phyloP scores from a whole-genome alignment of 1,140 invertebrate species.

The Ceratina japonica region DNA sequence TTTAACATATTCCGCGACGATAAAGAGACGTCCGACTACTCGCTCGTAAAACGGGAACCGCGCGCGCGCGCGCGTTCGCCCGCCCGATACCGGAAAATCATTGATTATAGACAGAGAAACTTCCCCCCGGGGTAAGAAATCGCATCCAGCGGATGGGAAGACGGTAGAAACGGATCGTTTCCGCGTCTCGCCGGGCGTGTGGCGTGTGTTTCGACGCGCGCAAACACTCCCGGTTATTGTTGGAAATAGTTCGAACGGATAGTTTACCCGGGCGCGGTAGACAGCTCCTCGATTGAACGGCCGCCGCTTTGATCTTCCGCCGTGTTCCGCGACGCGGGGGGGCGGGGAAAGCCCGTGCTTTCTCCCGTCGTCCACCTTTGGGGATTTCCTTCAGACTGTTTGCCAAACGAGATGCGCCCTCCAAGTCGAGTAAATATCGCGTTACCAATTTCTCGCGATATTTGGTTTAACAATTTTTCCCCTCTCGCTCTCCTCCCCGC shows the following conservation, averaged over 20 bases:
- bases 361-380: neutral
- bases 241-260: slow-evolving; percentile 41
- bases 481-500: neutral
- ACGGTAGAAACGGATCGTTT: slow-evolving; percentile 16
- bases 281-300: slow-evolving; percentile 31
- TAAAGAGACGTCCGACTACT: slow-evolving; percentile 42
- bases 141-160: neutral
- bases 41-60: slow-evolving; percentile 60
- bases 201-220: too few species aligned
- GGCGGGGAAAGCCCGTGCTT: neutral
- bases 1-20: slow-evolving; percentile 68
- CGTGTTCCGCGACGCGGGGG: slow-evolving; percentile 23
- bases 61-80: slow-evolving; percentile 16
- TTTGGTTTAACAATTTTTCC: too few species aligned
- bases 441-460: slow-evolving; percentile 50
- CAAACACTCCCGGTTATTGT: slow-evolving; percentile 19
- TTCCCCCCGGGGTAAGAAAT: slow-evolving; percentile 10
- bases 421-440: slow-evolving; percentile 58
- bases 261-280: slow-evolving; percentile 37
- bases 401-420: slow-evolving; percentile 52
- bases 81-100: slow-evolving; percentile 51
- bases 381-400: slow-evolving; percentile 48
- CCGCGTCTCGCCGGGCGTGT: neutral
- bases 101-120: slow-evolving; percentile 42
- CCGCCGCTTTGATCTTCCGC: slow-evolving; percentile 49